phyloP scores from a whole-genome alignment of 2,113 vertebrate genomes.

The Gobius niger region DNA sequence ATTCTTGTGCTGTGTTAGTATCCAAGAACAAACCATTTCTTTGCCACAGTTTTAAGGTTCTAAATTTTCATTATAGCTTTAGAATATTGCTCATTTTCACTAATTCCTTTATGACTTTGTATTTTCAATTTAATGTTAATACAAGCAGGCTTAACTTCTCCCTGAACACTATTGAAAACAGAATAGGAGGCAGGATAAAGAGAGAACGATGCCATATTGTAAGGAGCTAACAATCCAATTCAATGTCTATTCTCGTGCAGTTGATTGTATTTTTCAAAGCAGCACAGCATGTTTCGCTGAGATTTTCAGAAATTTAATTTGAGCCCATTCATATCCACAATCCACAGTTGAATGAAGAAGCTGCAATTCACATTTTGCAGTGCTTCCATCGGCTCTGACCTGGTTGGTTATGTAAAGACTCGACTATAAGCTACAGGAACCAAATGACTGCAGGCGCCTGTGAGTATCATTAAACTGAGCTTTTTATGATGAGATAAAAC shows the following conservation, averaged over 20 bases:
- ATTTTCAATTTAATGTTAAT: conserved; percentile 3
- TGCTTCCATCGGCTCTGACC: conserved; percentile 64
- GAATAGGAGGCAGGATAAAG: conserved; percentile 60
- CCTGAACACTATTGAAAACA: conserved; percentile 44
- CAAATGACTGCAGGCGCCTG: conserved; percentile 61
- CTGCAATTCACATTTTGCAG: conserved; percentile 62
- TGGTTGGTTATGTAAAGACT: conserved; percentile 63
- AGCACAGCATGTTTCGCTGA: conserved; percentile 55
- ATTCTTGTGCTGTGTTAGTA: not conserved
- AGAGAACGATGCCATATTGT: conserved; percentile 62
- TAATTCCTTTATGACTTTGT: conserved; percentile 2
- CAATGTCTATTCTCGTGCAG: conserved; percentile 47
- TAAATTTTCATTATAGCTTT: conserved; percentile 2
- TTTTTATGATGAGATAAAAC: conserved; percentile 70
- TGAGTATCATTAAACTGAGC: conserved; percentile 70
- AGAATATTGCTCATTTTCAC: conserved; percentile 21
- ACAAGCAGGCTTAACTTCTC: conserved; percentile 49
- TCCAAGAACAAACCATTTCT: conserved; percentile 1
- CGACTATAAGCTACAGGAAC: conserved; percentile 58
- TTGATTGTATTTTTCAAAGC: conserved; percentile 67
- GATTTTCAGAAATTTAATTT: conserved; percentile 76
- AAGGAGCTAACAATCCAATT: conserved; percentile 65
- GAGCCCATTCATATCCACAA: conserved; percentile 71
- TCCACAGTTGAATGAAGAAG: conserved; percentile 71
- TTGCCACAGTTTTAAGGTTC: conserved; percentile 25